A percentile compares a stretch with the other conserved stretches of the same genome.
Conservation (phyloP, 2,888 invertebrate genomes). For the Heteromurus nitidus region DNA sequence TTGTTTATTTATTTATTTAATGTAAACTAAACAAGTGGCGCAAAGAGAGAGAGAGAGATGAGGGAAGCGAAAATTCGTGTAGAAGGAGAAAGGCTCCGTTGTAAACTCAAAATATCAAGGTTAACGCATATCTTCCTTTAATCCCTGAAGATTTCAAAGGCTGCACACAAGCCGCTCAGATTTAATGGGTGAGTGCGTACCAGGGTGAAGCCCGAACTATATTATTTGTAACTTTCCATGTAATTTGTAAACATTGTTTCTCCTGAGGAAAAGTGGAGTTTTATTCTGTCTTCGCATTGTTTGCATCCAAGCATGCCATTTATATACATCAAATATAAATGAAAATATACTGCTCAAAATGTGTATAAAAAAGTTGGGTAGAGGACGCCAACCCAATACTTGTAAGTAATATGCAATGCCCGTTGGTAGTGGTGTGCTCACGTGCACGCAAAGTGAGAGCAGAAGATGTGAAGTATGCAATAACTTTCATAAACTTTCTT, state of each 20-base stretch:
- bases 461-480: conserved; percentile 58
- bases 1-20: conserved; percentile 10
- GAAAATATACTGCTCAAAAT: too few species aligned
- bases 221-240: conserved; percentile 25
- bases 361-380: too few species aligned
- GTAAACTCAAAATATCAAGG: conserved; percentile 41
- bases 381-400: too few species aligned
- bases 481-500: conserved; percentile 57
- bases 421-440: background rate
- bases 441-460: conserved; percentile 35
- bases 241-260: conserved; percentile 56
- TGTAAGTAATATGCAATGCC: too few species aligned
- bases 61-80: background rate
- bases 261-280: conserved; percentile 19
- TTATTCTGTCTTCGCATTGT: too few species aligned
- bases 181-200: conserved; percentile 52
- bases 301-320: too few species aligned
- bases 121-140: conserved; percentile 38
- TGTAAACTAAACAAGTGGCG: background rate
- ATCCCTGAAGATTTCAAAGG: conserved; percentile 53
- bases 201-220: conserved; percentile 6
- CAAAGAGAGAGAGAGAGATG: background rate
- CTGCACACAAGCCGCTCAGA: conserved; percentile 46
- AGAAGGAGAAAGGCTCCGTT: conserved; percentile 26
- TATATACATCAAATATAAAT: too few species aligned